Percentiles rank a stretch among this genome's conserved stretches.
These are phyloP conservation scores for Tiphia femorata DNA, from an alignment of 2,888 invertebrate genomes.

Conservation along the genomic window DNA sequence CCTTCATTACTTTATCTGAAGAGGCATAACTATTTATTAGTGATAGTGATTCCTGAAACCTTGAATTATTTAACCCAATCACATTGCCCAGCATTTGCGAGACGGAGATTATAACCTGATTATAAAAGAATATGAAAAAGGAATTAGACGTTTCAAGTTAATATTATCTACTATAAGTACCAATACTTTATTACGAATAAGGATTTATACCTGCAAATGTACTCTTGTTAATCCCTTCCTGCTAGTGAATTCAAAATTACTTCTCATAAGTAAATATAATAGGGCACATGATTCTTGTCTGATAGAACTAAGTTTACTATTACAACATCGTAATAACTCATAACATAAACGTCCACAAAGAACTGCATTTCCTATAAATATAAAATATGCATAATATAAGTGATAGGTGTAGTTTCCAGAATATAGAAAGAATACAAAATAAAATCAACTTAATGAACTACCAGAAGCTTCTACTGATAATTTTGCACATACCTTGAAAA, in stretches of 20 bases:
- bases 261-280: conserved; percentile 91
- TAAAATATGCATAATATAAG: neutral
- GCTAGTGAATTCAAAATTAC: conserved; percentile 91
- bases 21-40: conserved; percentile 93
- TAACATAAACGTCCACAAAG: conserved; percentile 86
- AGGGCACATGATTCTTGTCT: conserved; percentile 93
- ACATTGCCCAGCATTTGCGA: conserved; percentile 93
- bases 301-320: conserved; percentile 85
- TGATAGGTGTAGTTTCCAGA: neutral
- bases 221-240: conserved; percentile 89
- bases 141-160: too few species aligned
- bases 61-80: conserved; percentile 91
- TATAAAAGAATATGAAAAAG: neutral
- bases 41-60: conserved; percentile 94
- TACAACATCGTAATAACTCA: conserved; percentile 86
- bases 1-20: conserved; percentile 95
- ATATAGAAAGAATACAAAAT: neutral
- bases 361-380: conserved; percentile 76
- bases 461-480: neutral
- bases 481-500: conserved; percentile 81
- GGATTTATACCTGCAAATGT: conserved; percentile 80
- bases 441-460: neutral
- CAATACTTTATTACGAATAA: too few species aligned
- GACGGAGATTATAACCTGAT: conserved; percentile 92
- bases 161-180: too few species aligned